Conservation (phyloP, 2,113 vertebrate species). For the Lepidothrix coronata region DNA sequence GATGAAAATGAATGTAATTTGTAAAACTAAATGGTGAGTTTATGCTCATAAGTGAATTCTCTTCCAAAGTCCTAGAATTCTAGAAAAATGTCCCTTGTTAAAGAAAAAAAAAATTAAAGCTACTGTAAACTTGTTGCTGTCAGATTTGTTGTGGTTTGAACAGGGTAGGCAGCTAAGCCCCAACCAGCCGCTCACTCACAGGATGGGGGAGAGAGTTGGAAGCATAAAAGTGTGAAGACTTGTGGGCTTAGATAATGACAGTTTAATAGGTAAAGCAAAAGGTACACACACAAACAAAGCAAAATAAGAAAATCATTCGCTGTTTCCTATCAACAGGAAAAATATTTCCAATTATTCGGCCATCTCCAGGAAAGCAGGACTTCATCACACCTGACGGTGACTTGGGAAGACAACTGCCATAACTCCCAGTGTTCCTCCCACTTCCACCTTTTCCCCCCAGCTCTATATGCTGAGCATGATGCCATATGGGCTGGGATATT, state of each 20-base stretch:
- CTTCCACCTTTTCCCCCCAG: background rate
- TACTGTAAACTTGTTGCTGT: background rate
- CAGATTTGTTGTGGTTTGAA: background rate
- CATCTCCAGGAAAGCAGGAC: background rate
- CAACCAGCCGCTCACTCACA: rapidly evolving
- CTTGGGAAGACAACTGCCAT: background rate
- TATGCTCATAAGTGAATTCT: background rate
- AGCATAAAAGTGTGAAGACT: background rate
- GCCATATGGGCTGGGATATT: background rate
- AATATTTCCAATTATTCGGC: background rate
- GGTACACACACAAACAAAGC: rapidly evolving
- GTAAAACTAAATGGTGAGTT: background rate
- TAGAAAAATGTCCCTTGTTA: background rate
- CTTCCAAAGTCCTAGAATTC: background rate
- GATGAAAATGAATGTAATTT: background rate
- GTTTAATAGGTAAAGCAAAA: background rate
- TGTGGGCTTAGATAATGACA: background rate
- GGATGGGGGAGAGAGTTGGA: background rate
- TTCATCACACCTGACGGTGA: rapidly evolving
- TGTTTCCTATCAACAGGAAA: background rate
- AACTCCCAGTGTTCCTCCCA: rapidly evolving
- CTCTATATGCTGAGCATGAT: background rate
- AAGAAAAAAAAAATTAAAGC: background rate
- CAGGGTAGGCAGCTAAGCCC: background rate
- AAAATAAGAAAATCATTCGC: background rate